Base-by-base conservation (phyloP, 2,113 vertebrate genomes). In the Nibea albiflora region DNA sequence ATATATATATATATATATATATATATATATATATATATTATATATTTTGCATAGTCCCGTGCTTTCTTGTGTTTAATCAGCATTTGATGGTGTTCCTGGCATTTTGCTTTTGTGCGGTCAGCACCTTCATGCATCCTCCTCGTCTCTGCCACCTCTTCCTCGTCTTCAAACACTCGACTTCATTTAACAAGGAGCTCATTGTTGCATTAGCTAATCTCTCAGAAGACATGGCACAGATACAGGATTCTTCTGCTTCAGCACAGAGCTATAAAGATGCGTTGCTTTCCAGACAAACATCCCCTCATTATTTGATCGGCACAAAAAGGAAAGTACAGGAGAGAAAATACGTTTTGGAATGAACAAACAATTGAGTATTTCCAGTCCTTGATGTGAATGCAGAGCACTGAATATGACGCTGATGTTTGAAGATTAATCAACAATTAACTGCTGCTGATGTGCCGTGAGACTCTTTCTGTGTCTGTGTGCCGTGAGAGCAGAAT, bases 141-240 rank as follows among this genome's bases (percentile, higher is more conserved):
- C 54, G 54, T 72, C 63, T 73, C 24, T 52, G 22, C 44, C 20
- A 4, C 26, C 6, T 42, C 50, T 44, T 57, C 47, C 49, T 49
- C 22, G 53, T 39, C 57, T 85, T 81, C 73, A 68, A 74, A 83
- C 28, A 9, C 76, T 71, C 80, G 56, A 83, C 71, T 88, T 76
- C 52, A 54, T 58, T 70, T 75, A 64, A 65, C 73, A 61, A 57
- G 66, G n/a, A 39, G 71, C 63, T 84, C 57, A 19, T 60, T 78
- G 76, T 84, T 78, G 76, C 77, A 73, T 90, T 88, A 83, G 78
- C 35, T 64, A 81, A 87, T 93, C 86, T 91, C 90, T 91, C 92
- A 66, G 84, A 90, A 89, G 89, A 89, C 81, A 8, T 81, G 89
- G 86, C 90, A 92, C 86, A 88, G 86, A 90, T 91, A 88, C 76